Percentiles rank a stretch among this genome's conserved stretches.
phyloP scores from a whole-genome alignment of 2,797 vertebrate species.

The Natrix natrix region DNA sequence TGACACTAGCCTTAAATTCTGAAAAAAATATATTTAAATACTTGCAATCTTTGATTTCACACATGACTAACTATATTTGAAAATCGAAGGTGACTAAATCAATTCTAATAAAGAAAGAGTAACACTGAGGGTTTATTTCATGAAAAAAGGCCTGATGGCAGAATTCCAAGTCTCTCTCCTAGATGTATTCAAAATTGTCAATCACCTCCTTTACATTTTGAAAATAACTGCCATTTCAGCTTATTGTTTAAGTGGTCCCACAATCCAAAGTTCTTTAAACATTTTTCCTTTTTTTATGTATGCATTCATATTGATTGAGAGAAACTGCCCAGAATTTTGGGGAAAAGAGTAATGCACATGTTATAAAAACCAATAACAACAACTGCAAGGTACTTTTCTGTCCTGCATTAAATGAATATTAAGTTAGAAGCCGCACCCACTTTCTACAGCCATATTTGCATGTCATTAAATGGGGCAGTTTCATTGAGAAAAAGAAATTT shows the following conservation, averaged over 20 bases:
- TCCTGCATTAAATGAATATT: not conserved
- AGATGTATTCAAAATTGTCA: not conserved
- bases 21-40: not conserved
- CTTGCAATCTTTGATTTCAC: not conserved
- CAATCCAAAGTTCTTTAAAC: not conserved
- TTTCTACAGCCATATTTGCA: not conserved
- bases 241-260: not conserved
- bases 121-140: not conserved
- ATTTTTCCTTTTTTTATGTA: not conserved
- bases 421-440: not conserved
- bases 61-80: not conserved
- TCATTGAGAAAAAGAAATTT: not conserved
- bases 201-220: not conserved
- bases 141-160: not conserved
- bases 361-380: not conserved
- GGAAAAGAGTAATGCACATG: not conserved
- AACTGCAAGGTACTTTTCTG: not conserved
- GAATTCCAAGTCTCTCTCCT: too few species aligned
- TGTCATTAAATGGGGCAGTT: not conserved
- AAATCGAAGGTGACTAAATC: too few species aligned
- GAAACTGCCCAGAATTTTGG: not conserved
- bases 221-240: not conserved
- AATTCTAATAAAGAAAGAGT: not conserved
- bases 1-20: not conserved
- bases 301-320: not conserved